Evolutionary conservation across 2,113 vertebrate species (phyloP).

Genomic region (Herpetotheres cachinnans): DNA sequence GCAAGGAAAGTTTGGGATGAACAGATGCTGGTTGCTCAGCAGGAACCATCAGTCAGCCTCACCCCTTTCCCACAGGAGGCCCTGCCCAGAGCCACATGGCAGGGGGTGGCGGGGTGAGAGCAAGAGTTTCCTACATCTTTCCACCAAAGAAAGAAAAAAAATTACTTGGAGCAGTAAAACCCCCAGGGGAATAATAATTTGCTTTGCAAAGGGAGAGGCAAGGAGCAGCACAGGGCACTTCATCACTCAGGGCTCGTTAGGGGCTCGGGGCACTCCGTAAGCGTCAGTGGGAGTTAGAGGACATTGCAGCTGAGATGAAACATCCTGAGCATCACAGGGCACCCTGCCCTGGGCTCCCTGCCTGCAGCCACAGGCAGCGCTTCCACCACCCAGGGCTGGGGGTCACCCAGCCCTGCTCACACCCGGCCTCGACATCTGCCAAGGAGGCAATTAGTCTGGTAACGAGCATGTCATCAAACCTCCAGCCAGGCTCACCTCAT

Average conservation of each 20-base stretch:
- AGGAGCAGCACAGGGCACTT: neutral
- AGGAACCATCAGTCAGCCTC: neutral
- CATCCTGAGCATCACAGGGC: neutral
- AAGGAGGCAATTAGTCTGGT: neutral
- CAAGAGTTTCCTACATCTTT: neutral
- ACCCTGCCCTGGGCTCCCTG: neutral
- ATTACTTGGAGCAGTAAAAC: neutral
- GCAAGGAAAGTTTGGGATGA: neutral
- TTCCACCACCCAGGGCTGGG: neutral
- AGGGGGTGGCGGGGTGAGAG: neutral
- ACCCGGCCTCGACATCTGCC: neutral
- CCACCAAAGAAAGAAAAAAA: neutral
- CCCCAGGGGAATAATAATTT: neutral
- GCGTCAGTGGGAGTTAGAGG: neutral
- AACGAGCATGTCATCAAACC: neutral
- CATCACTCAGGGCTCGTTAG: neutral
- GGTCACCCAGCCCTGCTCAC: neutral
- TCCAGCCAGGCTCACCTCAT: neutral
- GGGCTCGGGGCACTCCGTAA: neutral
- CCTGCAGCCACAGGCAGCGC: neutral
- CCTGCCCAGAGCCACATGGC: neutral
- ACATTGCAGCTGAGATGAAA: neutral
- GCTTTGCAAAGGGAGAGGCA: neutral
- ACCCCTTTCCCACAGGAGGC: neutral
- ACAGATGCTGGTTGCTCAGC: neutral